Evolutionary conservation across 2,888 invertebrate genomes (phyloP), one percentile per base, ranked within the genome.

Genomic region (Ctena decussata): DNA sequence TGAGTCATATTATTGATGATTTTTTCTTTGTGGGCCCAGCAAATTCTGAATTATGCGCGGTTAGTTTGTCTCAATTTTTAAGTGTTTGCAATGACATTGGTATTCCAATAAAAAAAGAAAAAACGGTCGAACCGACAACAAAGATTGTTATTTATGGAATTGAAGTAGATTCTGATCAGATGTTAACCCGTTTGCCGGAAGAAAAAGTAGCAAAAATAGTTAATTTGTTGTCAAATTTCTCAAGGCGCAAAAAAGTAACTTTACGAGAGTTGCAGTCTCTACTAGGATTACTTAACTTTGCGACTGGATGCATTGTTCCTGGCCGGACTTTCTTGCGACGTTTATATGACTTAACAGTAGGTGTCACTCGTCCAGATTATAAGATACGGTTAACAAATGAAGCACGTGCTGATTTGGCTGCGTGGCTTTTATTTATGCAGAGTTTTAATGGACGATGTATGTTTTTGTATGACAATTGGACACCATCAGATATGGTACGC

Each of bases 291-390:
- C 32, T 87, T 0, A 79, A 83, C 57, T 85, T 87, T 79, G 82
- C 83, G 18, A 80, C 82, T 27, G 6, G 71, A 15, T 82, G 77
- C 0, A 77, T 87, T 21, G n/a, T 41, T 3, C 80, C 82, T 6
- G 87, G 83, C 21, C 27, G 86, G 11, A 30, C 82, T 27, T 89
- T 87, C 79, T 49, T 89, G 18, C 41, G 89, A 0, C 60, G 86
- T 12, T 57, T 89, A 24, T 85, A 84, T 60, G 82, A 89, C 46
- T 69, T 89, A 5, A 89, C 89, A 27, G 72, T 79, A 12, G 85
- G 81, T 0, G 41, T 86, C 0, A 57, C 24, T 18, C 57, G 76
- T 15, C 80, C 87, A 3, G 70, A 79, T 32, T 57, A 72, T 46
- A 82, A 46, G n/a, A n/a, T 53, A 37, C 21, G 72, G 18, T n/a